Conservation (phyloP, 2,113 vertebrate species). For the Bungarus multicinctus region DNA sequence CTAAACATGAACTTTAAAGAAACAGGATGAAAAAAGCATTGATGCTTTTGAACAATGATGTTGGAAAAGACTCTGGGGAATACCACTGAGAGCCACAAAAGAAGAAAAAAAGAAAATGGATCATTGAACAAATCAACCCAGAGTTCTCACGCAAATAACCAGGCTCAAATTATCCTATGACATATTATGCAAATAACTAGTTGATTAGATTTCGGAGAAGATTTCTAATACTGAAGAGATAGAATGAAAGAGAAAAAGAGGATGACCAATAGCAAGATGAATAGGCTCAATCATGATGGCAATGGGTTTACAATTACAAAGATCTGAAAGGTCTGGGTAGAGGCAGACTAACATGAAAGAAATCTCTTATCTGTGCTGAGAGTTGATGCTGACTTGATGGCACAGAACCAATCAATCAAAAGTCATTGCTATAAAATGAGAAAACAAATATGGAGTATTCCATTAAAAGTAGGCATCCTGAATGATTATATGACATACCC, state of each 20-base stretch:
- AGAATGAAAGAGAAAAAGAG: neutral
- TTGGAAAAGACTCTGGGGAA: neutral
- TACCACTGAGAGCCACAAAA: neutral
- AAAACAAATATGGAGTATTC: constrained; percentile 4
- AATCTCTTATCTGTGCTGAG: too few species aligned
- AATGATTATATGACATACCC: neutral
- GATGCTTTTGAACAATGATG: neutral
- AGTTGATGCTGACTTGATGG: too few species aligned
- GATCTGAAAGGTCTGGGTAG: too few species aligned
- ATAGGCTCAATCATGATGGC: neutral
- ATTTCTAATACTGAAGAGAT: neutral
- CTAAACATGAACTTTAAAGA: neutral
- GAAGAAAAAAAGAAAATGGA: neutral
- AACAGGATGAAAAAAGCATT: neutral
- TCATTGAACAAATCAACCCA: neutral
- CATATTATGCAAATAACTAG: neutral
- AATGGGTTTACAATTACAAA: neutral
- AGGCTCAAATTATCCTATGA: neutral
- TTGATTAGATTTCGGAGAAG: neutral
- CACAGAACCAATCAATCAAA: too few species aligned
- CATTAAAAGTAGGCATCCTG: neutral
- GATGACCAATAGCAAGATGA: neutral
- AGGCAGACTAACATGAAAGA: too few species aligned
- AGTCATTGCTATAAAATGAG: neutral
- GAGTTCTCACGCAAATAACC: neutral